A percentile compares a stretch with the other conserved stretches of the same genome.
phyloP scores from a whole-genome alignment of 2,888 invertebrate genomes.

The Carpatolechia fugitivella region DNA sequence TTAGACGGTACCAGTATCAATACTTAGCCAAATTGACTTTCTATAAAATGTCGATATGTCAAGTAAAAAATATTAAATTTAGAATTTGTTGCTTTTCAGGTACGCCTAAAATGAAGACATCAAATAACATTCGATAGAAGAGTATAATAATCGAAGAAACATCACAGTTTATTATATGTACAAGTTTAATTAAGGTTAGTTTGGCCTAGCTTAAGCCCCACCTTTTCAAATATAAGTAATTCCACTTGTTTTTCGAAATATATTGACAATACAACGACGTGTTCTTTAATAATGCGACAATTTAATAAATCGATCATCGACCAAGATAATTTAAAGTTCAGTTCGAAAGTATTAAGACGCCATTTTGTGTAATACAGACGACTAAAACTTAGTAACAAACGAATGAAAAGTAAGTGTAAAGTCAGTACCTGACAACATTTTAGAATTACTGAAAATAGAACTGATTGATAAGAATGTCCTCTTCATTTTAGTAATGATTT shows the following conservation, averaged over 20 bases:
- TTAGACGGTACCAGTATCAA: constrained; percentile 61
- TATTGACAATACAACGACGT: not conserved
- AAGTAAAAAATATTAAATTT: constrained; percentile 16
- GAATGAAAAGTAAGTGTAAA: too few species aligned
- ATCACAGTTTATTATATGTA: constrained; percentile 53
- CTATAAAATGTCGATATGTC: too few species aligned
- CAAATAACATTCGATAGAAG: constrained; percentile 37
- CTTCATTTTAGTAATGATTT: too few species aligned
- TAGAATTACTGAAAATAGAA: too few species aligned
- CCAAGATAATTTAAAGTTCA: too few species aligned
- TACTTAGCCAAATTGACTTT: not conserved
- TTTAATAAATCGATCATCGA: not conserved
- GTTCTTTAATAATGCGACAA: not conserved
- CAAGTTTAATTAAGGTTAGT: constrained; percentile 53
- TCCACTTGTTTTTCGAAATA: constrained; percentile 16
- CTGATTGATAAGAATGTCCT: too few species aligned
- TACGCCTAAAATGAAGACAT: constrained; percentile 62
- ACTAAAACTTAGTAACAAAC: too few species aligned
- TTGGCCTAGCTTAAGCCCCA: constrained; percentile 48
- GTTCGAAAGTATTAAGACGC: too few species aligned
- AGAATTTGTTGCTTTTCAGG: constrained; percentile 44
- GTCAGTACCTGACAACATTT: too few species aligned
- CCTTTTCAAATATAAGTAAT: constrained; percentile 31
- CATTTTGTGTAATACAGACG: too few species aligned
- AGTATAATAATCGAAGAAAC: constrained; percentile 46